These are phyloP conservation scores for Gisinianus flammeolus DNA, from an alignment of 2,888 invertebrate species.

Conservation along the genomic window DNA sequence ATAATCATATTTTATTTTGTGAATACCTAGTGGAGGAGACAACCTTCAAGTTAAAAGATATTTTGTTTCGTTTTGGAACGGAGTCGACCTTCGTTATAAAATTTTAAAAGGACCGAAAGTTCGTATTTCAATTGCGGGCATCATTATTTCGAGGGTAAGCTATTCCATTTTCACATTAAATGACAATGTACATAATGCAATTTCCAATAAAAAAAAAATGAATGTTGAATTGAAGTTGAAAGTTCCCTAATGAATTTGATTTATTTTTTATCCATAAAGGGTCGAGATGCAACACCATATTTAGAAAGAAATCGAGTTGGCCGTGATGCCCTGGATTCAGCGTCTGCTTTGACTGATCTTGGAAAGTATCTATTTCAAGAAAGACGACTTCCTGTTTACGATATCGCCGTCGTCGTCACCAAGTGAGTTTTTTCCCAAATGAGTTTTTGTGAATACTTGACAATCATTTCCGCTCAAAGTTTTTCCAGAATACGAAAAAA, in stretches of 20 bases:
- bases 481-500: neutral
- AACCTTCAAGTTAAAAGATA: constrained; percentile 87
- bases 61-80: constrained; percentile 95
- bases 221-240: neutral
- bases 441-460: neutral
- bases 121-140: constrained; percentile 91
- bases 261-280: constrained; percentile 65
- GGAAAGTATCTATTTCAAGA: constrained; percentile 96
- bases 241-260: neutral
- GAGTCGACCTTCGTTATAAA: constrained; percentile 90
- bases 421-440: constrained; percentile 73
- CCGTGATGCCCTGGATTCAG: constrained; percentile 91
- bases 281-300: constrained; percentile 93
- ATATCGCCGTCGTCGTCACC: constrained; percentile 93
- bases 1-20: too few relatives aligned
- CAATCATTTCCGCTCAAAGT: neutral
- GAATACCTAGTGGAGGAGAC: too few relatives aligned
- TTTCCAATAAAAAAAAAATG: neutral
- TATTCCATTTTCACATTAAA: neutral
- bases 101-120: constrained; percentile 89
- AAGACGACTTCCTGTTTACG: constrained; percentile 90
- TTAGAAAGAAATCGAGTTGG: constrained; percentile 91
- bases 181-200: neutral
- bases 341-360: constrained; percentile 93
- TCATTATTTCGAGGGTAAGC: constrained; percentile 90